A percentile compares a stretch with the other conserved stretches of the same genome.
These are phyloP conservation scores for Grapholita molesta DNA, from an alignment of 1,140 invertebrate genomes.

Conservation along the genomic window DNA sequence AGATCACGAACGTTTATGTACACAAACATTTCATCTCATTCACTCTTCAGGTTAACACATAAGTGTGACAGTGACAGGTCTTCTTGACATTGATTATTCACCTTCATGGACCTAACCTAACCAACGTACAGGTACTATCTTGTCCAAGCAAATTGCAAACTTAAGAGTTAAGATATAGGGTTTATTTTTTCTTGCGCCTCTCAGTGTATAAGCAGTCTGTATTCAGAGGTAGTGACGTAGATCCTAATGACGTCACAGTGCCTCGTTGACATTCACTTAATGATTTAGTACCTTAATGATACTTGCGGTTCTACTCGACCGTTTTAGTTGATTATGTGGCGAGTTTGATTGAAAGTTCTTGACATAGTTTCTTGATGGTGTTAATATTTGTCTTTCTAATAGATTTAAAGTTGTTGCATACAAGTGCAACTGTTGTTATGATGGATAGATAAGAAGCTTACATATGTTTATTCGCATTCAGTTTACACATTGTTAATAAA, in stretches of 20 bases:
- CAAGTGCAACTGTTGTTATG: not conserved
- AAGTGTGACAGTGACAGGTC: not conserved
- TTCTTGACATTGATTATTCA: not conserved
- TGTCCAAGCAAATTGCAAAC: not conserved
- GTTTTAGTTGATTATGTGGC: not conserved
- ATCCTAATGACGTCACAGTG: not conserved
- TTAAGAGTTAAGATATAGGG: not conserved
- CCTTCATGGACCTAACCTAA: not conserved
- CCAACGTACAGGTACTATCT: not conserved
- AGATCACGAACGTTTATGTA: not conserved
- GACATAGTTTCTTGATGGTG: not conserved
- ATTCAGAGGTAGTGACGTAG: not conserved
- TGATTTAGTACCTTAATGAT: not conserved
- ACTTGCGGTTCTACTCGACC: not conserved
- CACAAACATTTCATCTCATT: not conserved
- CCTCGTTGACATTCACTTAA: not conserved
- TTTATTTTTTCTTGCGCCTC: not conserved
- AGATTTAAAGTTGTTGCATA: not conserved
- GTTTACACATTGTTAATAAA: not conserved
- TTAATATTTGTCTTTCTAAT: not conserved
- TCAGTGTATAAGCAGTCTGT: not conserved
- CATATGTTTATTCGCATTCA: not conserved
- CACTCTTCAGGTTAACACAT: not conserved
- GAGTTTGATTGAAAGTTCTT: conserved; percentile 1
- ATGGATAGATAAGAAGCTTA: not conserved